These are phyloP conservation scores for Pelochelys cantorii DNA, from an alignment of 2,797 vertebrate genomes.

Conservation along the genomic window DNA sequence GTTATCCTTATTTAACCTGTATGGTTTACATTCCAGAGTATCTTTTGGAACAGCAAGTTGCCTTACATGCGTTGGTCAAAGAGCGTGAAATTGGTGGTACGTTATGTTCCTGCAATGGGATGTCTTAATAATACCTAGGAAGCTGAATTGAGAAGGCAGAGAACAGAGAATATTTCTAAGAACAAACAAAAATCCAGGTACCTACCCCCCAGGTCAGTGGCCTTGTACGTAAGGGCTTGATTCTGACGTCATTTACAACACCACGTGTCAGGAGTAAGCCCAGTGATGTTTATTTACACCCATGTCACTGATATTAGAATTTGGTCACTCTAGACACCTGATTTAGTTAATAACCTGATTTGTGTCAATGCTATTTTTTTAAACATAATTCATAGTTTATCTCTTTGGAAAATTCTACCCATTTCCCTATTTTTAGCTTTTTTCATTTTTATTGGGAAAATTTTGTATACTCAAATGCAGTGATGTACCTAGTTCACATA, in stretches of 20 bases:
- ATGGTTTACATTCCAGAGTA: background rate
- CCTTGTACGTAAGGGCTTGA: background rate
- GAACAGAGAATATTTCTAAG: background rate
- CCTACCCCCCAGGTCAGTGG: background rate
- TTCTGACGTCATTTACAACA: background rate
- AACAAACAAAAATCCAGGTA: background rate
- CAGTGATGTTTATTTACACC: background rate
- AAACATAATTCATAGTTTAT: background rate
- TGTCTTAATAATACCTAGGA: background rate
- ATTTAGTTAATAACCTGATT: background rate
- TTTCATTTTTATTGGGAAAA: background rate
- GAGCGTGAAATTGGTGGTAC: background rate
- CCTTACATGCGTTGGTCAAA: background rate
- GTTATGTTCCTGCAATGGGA: background rate
- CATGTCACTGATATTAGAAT: background rate
- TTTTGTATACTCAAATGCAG: background rate
- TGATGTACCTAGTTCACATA: background rate
- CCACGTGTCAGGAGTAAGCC: background rate
- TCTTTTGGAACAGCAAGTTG: background rate
- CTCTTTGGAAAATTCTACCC: background rate
- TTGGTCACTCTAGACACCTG: background rate
- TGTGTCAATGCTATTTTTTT: too few relatives aligned
- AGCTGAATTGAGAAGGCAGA: background rate
- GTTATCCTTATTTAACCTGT: background rate
- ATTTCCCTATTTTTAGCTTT: background rate